Evolutionary conservation across 2,797 vertebrate genomes (phyloP).

Genomic region (Salmo trutta): DNA sequence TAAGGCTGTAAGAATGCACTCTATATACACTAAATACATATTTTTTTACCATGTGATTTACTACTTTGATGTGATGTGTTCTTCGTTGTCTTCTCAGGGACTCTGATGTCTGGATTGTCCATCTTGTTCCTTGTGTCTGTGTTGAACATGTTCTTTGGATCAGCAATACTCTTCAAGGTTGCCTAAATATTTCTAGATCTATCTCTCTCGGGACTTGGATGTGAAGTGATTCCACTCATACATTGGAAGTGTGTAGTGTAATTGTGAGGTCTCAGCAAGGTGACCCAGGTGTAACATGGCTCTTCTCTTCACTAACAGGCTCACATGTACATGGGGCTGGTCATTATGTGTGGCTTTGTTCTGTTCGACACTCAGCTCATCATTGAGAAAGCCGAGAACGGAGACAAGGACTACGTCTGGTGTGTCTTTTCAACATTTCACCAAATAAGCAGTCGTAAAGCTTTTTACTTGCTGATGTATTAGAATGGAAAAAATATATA

Average conservation of each 20-base stretch:
- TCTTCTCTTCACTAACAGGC: constrained; percentile 68
- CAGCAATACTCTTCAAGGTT: constrained; percentile 2
- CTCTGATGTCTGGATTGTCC: constrained; percentile 87
- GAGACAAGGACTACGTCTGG: constrained; percentile 98
- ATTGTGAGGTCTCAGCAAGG: too few relatives aligned
- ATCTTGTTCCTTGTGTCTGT: constrained; percentile 86
- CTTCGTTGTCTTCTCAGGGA: constrained; percentile 67
- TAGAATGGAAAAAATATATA: background rate
- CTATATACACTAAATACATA: too few relatives aligned
- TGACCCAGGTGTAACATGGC: too few relatives aligned
- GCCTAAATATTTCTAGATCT: background rate
- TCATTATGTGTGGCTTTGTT: constrained; percentile 95
- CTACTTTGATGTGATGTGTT: background rate
- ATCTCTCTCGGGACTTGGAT: background rate
- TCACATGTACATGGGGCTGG: constrained; percentile 89
- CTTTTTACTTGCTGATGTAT: background rate
- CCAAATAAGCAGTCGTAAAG: background rate
- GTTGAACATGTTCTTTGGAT: constrained; percentile 43
- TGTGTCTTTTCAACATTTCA: constrained; percentile 63
- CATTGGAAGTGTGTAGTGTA: background rate
- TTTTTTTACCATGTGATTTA: background rate
- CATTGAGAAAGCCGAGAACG: constrained; percentile 94
- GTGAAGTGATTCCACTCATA: background rate
- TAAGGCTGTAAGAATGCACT: too few relatives aligned
- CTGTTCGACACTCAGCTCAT: constrained; percentile 98